phyloP scores from a whole-genome alignment of 1,140 invertebrate species.

The Drosophila guanche region DNA sequence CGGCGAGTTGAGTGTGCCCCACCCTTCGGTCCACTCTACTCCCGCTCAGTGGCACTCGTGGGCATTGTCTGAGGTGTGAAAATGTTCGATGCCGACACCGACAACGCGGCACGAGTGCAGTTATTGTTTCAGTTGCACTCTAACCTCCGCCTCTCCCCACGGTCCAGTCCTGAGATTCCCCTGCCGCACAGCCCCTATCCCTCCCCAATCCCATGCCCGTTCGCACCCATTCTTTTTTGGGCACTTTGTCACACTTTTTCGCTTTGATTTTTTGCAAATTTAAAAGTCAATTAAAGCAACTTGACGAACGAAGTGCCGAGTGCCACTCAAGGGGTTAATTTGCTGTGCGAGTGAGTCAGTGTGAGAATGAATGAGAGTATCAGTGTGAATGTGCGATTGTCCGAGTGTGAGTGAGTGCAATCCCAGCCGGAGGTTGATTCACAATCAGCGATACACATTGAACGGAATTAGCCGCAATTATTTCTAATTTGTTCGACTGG shows the following conservation, averaged over 20 bases:
- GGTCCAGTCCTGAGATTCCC: too few species aligned
- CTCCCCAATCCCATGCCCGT: neutral
- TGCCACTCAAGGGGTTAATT: slow-evolving; percentile 80
- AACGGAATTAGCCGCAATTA: slow-evolving; percentile 66
- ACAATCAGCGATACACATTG: slow-evolving; percentile 18
- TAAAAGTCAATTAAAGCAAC: slow-evolving; percentile 81
- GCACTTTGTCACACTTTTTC: slow-evolving; percentile 65
- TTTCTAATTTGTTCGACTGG: slow-evolving; percentile 36
- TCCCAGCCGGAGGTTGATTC: slow-evolving; percentile 18
- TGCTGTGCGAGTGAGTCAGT: slow-evolving; percentile 31
- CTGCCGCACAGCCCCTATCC: neutral
- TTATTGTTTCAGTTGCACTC: slow-evolving; percentile 62
- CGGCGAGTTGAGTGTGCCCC: slow-evolving; percentile 8
- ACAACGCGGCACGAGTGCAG: slow-evolving; percentile 61
- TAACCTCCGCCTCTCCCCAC: neutral
- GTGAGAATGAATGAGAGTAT: slow-evolving; percentile 8
- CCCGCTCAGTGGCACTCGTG: slow-evolving; percentile 46
- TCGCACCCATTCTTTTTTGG: slow-evolving; percentile 25
- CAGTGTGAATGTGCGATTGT: slow-evolving; percentile 8
- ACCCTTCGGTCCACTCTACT: neutral
- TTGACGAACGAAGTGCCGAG: slow-evolving; percentile 69
- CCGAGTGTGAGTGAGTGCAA: slow-evolving; percentile 14
- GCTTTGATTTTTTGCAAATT: slow-evolving; percentile 78
- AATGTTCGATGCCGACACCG: slow-evolving; percentile 47
- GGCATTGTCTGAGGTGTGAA: slow-evolving; percentile 78